Conservation (phyloP, 2,888 invertebrate genomes). For the Eurytoma californica region DNA sequence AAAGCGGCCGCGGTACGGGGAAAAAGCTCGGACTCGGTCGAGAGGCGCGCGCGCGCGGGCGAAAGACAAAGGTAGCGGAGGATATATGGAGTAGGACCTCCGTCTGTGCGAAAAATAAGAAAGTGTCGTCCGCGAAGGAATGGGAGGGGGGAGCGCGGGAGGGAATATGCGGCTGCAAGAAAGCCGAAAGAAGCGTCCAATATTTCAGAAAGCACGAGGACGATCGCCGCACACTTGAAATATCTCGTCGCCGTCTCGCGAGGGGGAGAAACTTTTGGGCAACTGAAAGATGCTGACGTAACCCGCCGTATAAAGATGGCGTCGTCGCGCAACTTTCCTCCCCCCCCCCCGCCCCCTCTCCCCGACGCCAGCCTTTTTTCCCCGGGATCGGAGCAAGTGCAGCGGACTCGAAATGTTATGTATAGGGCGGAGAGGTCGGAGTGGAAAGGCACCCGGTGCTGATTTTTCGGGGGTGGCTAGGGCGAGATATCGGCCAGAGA, state of each 20-base stretch:
- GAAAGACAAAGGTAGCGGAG: conserved; percentile 28
- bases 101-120: not conserved
- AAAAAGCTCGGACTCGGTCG: too few species aligned
- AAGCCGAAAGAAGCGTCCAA: conserved; percentile 72
- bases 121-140: conserved; percentile 9
- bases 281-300: conserved; percentile 75
- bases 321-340: conserved; percentile 23
- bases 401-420: too few species aligned
- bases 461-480: too few species aligned
- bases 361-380: not conserved
- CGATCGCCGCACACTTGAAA: conserved; percentile 70
- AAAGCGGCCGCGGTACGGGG: too few species aligned
- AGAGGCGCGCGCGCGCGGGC: not conserved
- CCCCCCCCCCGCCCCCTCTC: not conserved
- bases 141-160: not conserved
- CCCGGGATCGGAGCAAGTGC: too few species aligned
- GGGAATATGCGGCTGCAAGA: conserved; percentile 23
- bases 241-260: conserved; percentile 73
- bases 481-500: too few species aligned
- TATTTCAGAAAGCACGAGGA: conserved; percentile 70
- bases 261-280: conserved; percentile 72
- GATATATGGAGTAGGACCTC: conserved; percentile 19
- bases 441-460: too few species aligned
- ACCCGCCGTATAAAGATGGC: conserved; percentile 71
- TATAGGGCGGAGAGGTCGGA: too few species aligned